These are phyloP conservation scores for Gymnodraco acuticeps DNA, from an alignment of 2,797 vertebrate species.

Conservation along the genomic window DNA sequence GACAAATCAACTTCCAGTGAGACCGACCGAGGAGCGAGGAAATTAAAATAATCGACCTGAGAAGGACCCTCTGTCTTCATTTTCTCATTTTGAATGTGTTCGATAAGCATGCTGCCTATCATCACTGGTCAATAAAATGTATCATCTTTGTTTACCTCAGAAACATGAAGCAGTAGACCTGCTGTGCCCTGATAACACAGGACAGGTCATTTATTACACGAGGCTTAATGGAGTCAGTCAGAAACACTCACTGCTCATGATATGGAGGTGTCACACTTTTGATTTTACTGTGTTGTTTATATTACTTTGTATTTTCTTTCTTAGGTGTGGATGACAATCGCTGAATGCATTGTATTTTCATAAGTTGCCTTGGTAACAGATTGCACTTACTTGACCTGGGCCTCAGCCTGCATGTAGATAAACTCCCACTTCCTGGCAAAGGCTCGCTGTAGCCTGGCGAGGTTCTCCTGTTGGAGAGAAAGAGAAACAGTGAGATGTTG, in stretches of 20 bases:
- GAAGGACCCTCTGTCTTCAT: not conserved
- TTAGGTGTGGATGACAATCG: slow-evolving; percentile 41
- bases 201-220: not conserved
- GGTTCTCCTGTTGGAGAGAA: slow-evolving; percentile 89
- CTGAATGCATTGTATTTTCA: slow-evolving; percentile 27
- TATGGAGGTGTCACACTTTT: not conserved
- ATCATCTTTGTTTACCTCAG: not conserved
- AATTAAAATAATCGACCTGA: too few species aligned
- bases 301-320: slow-evolving; percentile 1
- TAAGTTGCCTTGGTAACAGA: slow-evolving; percentile 68
- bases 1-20: too few species aligned
- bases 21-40: too few species aligned
- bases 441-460: slow-evolving; percentile 96
- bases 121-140: not conserved
- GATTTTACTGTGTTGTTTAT: not conserved
- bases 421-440: slow-evolving; percentile 99
- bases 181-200: accelerated
- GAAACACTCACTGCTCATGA: too few species aligned
- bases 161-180: slow-evolving; percentile 8
- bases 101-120: not conserved
- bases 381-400: slow-evolving; percentile 98
- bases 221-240: slow-evolving; percentile 29
- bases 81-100: not conserved
- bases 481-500: not conserved
- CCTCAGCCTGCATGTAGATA: slow-evolving; percentile 99